Base-by-base conservation (phyloP, 2,797 vertebrate species). In the Myiotriccus ornatus region DNA sequence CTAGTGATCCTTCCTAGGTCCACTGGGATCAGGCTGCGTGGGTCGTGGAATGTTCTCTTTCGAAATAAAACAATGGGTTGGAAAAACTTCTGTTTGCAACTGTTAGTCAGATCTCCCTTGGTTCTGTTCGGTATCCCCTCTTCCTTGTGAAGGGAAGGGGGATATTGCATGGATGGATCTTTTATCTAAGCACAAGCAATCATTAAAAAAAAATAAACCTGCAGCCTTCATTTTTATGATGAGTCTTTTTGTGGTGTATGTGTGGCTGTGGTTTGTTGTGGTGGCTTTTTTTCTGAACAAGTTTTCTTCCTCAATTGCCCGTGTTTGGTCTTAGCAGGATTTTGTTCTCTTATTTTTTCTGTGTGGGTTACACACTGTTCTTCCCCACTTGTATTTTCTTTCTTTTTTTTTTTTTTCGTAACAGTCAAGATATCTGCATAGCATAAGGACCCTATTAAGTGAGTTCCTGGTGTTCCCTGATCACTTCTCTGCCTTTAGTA, bases 61-160 rank as follows among this genome's bases (percentile, higher is more conserved):
- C 62, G 43, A 78, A 80, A 47, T 89, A 71, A 76, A 95, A 94
- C 86, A 94, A 80, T 83, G 75, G 24, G 3, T 46, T 93, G 90
- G 67, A 85, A 78, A 70, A 89, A 50, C 41, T 86, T 89, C 24
- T 67, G 35, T 34, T 93, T 84, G 57, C 34, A 76, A 79, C 52
- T 80, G 37, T 83, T 83, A 46, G 25, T 88, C 70, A 89, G 65
- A 91, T 67, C 55, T 67, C 64, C 62, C 37, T 88, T 57, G 76
- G 60, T 69, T 90, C 49, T 81, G 16, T 73, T 13, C n/a, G 69
- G 34, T 73, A 65, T 65, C 69, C 22, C 24, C 43, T 34, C 70
- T 89, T 88, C 9, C 6, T 76, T 47, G 70, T 53, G 68, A 78
- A 24, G 20, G 28, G 7, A 28, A 44, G 27, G 21, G 23, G 18